These are phyloP conservation scores for Ooceraea biroi DNA, from an alignment of 1,140 invertebrate genomes.

Conservation along the genomic window DNA sequence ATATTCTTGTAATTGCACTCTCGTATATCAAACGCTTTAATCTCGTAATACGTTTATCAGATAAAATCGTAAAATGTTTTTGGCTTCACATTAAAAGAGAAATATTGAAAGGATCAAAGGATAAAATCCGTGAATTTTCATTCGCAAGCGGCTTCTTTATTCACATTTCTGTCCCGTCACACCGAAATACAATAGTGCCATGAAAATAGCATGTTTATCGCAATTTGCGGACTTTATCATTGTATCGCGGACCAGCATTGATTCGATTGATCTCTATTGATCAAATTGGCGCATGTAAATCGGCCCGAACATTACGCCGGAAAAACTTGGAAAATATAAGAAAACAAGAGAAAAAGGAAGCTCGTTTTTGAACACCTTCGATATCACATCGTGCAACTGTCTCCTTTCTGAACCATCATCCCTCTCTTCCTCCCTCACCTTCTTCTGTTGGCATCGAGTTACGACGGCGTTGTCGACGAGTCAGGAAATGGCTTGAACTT, in stretches of 20 bases:
- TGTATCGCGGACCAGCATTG: slow-evolving; percentile 35
- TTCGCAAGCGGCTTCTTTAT: neutral
- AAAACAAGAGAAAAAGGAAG: neutral
- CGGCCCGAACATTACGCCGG: neutral
- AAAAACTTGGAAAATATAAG: slow-evolving; percentile 23
- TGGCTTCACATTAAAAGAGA: too few relatives aligned
- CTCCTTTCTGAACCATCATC: slow-evolving; percentile 14
- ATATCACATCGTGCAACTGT: slow-evolving; percentile 38
- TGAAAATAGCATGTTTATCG: slow-evolving; percentile 1
- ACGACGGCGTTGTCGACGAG: slow-evolving; percentile 54
- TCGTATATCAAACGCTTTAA: too few relatives aligned
- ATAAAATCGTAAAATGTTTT: too few relatives aligned
- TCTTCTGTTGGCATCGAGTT: slow-evolving; percentile 32
- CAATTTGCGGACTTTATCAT: slow-evolving; percentile 11
- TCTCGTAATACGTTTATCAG: too few relatives aligned
- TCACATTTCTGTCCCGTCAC: slow-evolving; percentile 15
- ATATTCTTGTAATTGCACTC: neutral
- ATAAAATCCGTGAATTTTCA: slow-evolving; percentile 19
- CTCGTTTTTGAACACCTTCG: slow-evolving; percentile 11
- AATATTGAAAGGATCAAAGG: neutral
- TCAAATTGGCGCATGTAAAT: slow-evolving; percentile 57
- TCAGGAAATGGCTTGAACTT: slow-evolving; percentile 76
- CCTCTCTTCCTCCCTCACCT: neutral
- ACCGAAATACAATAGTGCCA: slow-evolving; percentile 19
- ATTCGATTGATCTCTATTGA: slow-evolving; percentile 38